Evolutionary conservation across 2,797 vertebrate species (phyloP), one percentile per base, ranked within the genome.

Genomic region (Zenarchopterus dispar): DNA sequence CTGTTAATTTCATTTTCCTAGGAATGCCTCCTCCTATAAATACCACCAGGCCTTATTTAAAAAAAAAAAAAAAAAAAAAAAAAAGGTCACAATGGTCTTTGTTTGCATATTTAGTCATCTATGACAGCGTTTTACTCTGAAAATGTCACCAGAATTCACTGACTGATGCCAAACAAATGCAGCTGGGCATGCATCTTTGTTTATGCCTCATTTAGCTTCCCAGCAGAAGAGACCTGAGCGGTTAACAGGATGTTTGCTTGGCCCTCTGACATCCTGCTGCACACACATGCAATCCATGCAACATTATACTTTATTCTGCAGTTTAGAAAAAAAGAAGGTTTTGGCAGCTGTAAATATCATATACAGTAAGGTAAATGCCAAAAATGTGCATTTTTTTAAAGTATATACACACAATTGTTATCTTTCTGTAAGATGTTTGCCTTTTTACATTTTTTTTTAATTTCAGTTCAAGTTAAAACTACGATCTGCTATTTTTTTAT

Each of bases 251-350:
- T 9, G 1, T 3, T 33, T 42, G 26, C n/a, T 59, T 60, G 67
- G 61, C 64, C 64, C 39, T 56, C 50, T 22, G 52, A 24, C 65
- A 49, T 59, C 61, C 68, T 70, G 49, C 44, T 48, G 3, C 49
- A 55, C 55, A 45, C 54, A 26, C 22, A 44, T 19, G 22, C 0
- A 16, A 51, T 24, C 24, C 43, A 18, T 6, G 22, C 4, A 61
- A 54, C 56, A 60, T 1, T 0, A 3, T 39, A 41, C 22, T 43
- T 28, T 6, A 5, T 36, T 28, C 24, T 61, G 39, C 53, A 5
- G n/a, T 62, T 26, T 13, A 39, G 36, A 39, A 55, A 51, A 60
- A 23, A 5, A 2, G 45, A n/a, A 64, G 36, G 36, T 65, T 48
- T 26, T 44, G 17, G 43, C 54, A 63, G 4, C 13, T 39, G 36